These are phyloP conservation scores for Spea multiplicata DNA, from an alignment of 2,113 vertebrate genomes.

Conservation along the genomic window DNA sequence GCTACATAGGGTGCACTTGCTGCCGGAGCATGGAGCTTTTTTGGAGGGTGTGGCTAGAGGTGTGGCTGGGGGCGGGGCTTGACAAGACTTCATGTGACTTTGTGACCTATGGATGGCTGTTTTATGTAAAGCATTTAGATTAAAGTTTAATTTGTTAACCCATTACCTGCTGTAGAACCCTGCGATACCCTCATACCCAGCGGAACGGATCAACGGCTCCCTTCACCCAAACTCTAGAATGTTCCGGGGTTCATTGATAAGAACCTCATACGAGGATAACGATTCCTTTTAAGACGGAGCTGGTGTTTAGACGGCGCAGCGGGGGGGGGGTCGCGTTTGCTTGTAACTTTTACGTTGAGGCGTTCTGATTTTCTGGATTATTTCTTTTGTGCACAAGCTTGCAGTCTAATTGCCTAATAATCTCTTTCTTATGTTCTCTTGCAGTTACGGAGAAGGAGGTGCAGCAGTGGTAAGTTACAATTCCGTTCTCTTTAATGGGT, in stretches of 20 bases:
- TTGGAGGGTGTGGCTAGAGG: too few species aligned
- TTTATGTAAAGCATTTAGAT: too few species aligned
- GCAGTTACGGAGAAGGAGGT: constrained; percentile 94
- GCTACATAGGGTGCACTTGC: too few species aligned
- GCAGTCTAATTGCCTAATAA: constrained; percentile 45
- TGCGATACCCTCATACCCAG: too few species aligned
- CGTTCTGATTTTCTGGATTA: not conserved
- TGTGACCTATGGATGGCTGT: too few species aligned
- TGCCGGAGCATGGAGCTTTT: too few species aligned
- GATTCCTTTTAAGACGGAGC: constrained; percentile 20
- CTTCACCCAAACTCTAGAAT: not conserved
- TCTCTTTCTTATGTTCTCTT: constrained; percentile 62
- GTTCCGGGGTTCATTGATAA: constrained; percentile 21
- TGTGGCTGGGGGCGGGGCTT: too few species aligned
- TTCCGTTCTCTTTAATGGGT: not conserved
- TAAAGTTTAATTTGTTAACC: too few species aligned
- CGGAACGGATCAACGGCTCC: too few species aligned
- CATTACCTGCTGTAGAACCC: too few species aligned
- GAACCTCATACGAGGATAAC: not conserved
- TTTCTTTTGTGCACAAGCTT: not conserved
- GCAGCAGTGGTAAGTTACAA: constrained; percentile 88
- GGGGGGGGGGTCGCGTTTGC: constrained; percentile 3
- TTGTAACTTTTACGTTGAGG: not conserved
- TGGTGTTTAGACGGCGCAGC: not conserved
- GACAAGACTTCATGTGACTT: too few species aligned